Evolutionary conservation across 2,797 vertebrate species (phyloP).

Genomic region (Rhabdophis nuchalis): DNA sequence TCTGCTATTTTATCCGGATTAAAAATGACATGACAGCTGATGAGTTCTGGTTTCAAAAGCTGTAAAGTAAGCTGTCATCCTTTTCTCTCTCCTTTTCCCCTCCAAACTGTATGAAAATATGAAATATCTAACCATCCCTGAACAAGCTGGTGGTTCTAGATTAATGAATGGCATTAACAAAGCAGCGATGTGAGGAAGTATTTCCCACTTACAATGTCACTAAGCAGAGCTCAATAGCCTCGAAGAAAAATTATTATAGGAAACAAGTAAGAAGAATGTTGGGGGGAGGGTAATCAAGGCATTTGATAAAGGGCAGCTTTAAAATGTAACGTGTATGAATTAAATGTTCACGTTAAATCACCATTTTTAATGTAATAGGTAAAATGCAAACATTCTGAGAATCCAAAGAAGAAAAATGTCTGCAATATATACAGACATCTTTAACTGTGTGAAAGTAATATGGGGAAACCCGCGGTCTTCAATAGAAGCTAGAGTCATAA

Average conservation of each 20-base stretch:
- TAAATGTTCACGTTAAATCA: slow-evolving; percentile 39
- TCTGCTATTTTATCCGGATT: slow-evolving; percentile 66
- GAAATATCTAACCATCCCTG: slow-evolving; percentile 66
- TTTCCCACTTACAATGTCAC: slow-evolving; percentile 66
- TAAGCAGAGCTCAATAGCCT: slow-evolving; percentile 47
- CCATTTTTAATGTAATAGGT: slow-evolving; percentile 25
- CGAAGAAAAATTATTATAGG: slow-evolving; percentile 67
- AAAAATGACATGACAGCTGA: slow-evolving; percentile 65
- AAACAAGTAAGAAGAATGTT: slow-evolving; percentile 31
- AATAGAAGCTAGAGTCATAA: slow-evolving; percentile 48
- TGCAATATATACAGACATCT: slow-evolving; percentile 43
- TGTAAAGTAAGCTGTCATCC: slow-evolving; percentile 66
- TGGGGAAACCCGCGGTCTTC: slow-evolving; percentile 46
- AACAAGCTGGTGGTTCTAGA: slow-evolving; percentile 70
- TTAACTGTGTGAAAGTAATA: slow-evolving; percentile 55
- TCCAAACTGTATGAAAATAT: slow-evolving; percentile 63
- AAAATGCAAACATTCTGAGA: slow-evolving; percentile 38
- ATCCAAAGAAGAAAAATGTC: slow-evolving; percentile 2
- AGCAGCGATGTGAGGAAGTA: slow-evolving; percentile 65
- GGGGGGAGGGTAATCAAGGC: background rate
- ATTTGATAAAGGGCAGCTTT: slow-evolving; percentile 29
- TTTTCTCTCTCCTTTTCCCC: background rate
- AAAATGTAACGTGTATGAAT: slow-evolving; percentile 30
- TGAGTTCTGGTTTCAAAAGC: slow-evolving; percentile 59
- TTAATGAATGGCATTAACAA: slow-evolving; percentile 73